Percentiles rank a stretch among this genome's conserved stretches.
Evolutionary conservation across 2,888 invertebrate genomes (phyloP).

Genomic region (Ectemnius continuus): DNA sequence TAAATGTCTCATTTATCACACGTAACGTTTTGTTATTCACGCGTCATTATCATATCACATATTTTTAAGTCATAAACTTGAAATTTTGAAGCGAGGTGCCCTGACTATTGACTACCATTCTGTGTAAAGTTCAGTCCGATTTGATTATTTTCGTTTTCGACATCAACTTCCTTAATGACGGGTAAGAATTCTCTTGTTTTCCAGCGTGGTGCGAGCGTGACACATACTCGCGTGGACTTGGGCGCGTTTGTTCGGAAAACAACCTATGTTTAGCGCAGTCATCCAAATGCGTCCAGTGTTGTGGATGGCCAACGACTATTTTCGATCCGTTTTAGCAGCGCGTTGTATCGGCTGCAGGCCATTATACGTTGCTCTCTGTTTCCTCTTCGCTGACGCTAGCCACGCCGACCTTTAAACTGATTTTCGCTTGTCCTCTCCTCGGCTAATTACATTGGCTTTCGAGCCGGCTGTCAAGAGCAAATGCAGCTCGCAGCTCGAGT

Average conservation of each 20-base stretch:
- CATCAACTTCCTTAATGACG: too few species aligned
- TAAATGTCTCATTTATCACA: too few species aligned
- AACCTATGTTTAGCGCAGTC: conserved; percentile 58
- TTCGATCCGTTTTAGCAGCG: conserved; percentile 36
- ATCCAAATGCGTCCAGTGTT: conserved; percentile 47
- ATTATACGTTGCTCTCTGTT: neutral
- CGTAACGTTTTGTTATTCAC: too few species aligned
- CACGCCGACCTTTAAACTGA: conserved; percentile 12
- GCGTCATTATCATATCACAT: too few species aligned
- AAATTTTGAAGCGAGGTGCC: too few species aligned
- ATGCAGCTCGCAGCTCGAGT: too few species aligned
- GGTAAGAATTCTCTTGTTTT: neutral
- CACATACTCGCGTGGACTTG: conserved; percentile 10
- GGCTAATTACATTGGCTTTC: conserved; percentile 11
- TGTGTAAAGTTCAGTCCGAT: too few species aligned
- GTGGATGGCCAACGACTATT: conserved; percentile 51
- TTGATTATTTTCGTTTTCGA: too few species aligned
- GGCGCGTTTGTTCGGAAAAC: conserved; percentile 55
- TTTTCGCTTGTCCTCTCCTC: conserved; percentile 1
- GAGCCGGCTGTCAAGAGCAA: too few species aligned
- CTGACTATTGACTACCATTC: too few species aligned
- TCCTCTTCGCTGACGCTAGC: neutral
- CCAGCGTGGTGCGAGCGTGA: conserved; percentile 11
- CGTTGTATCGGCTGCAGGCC: neutral
- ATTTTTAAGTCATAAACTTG: too few species aligned